Percentiles rank a stretch among this genome's conserved stretches.
Evolutionary conservation across 2,113 vertebrate species (phyloP).

Genomic region (Phoenicopterus ruber): DNA sequence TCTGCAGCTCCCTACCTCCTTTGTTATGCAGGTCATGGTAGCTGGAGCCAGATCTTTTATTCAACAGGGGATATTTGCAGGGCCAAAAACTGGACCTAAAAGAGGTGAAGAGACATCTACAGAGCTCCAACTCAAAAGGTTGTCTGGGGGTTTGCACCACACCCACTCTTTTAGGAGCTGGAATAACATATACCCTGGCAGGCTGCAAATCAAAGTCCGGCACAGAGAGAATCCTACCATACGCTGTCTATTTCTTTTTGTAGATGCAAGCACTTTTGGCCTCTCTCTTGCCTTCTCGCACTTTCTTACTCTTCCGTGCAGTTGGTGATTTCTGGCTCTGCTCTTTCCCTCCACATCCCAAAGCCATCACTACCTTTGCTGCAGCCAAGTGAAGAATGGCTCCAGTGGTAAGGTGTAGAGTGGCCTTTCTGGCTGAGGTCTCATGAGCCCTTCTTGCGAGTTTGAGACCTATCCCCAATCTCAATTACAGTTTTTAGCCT

Average conservation of each 20-base stretch:
- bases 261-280: not conserved
- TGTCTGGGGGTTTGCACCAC: not conserved
- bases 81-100: not conserved
- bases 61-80: not conserved
- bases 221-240: not conserved
- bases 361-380: not conserved
- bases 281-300: not conserved
- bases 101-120: not conserved
- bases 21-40: not conserved
- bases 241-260: not conserved
- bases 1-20: not conserved
- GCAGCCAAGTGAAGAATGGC: not conserved
- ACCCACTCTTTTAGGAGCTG: not conserved
- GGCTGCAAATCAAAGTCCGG: constrained; percentile 10
- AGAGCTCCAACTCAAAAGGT: not conserved
- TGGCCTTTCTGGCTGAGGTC: not conserved
- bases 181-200: not conserved
- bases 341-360: not conserved
- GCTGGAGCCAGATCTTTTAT: not conserved
- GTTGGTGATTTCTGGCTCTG: not conserved
- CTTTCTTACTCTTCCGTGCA: not conserved
- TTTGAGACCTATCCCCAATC: not conserved
- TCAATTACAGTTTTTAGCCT: not conserved
- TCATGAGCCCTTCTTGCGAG: not conserved
- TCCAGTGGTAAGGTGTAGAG: not conserved